Percentiles rank a stretch among this genome's conserved stretches.
Evolutionary conservation across 2,797 vertebrate species (phyloP).

Genomic region (Cossypha niveicapilla): DNA sequence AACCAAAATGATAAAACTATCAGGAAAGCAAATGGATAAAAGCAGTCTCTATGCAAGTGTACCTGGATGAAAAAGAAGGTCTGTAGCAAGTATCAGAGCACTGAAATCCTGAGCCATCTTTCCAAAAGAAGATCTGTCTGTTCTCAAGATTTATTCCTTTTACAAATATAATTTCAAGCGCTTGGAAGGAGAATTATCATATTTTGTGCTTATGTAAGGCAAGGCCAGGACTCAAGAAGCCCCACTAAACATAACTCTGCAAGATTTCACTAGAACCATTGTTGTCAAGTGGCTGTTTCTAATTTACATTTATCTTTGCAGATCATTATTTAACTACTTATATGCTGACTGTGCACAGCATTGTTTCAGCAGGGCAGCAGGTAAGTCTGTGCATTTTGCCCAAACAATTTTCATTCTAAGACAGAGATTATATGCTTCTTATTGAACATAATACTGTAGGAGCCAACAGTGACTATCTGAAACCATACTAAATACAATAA

Average conservation of each 20-base stretch:
- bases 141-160: neutral
- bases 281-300: neutral
- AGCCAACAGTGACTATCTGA: neutral
- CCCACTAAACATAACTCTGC: neutral
- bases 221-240: neutral
- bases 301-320: neutral
- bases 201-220: neutral
- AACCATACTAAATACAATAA: neutral
- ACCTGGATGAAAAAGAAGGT: neutral
- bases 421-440: neutral
- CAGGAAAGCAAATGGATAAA: neutral
- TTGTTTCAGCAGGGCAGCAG: neutral
- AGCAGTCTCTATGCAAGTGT: neutral
- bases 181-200: neutral
- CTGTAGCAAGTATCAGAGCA: neutral
- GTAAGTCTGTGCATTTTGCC: neutral
- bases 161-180: neutral
- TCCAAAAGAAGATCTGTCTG: neutral
- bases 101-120: neutral
- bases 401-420: neutral
- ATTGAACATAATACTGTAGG: neutral
- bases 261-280: neutral
- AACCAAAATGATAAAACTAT: neutral
- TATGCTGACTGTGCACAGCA: neutral
- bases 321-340: neutral